Percentiles rank a stretch among this genome's conserved stretches.
phyloP scores from a whole-genome alignment of 2,888 invertebrate species.

The Acanthosepion lycidas region DNA sequence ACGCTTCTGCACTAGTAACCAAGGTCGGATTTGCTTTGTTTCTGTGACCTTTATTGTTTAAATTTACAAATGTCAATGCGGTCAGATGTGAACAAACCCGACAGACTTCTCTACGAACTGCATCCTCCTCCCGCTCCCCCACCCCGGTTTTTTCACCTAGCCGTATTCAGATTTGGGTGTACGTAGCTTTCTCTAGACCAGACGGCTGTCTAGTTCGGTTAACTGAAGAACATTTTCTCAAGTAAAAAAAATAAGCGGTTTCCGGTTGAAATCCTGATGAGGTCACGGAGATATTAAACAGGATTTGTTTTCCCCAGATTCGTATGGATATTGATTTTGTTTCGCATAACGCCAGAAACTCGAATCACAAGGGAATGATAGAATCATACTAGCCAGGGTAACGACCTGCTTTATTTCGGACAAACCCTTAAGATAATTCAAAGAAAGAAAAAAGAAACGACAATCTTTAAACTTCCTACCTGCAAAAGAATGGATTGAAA shows the following conservation, averaged over 20 bases:
- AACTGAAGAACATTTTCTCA: neutral
- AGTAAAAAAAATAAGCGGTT: neutral
- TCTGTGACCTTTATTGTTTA: neutral
- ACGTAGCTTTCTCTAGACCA: too few relatives aligned
- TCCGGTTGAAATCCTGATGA: neutral
- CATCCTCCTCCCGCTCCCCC: neutral
- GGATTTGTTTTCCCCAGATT: too few relatives aligned
- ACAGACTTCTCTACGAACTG: neutral
- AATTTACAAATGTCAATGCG: neutral
- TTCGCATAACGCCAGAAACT: too few relatives aligned
- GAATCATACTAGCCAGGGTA: too few relatives aligned
- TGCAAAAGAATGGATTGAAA: too few relatives aligned
- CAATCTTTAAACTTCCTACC: too few relatives aligned
- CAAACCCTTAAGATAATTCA: too few relatives aligned
- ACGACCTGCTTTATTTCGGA: too few relatives aligned
- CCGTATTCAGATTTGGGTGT: neutral
- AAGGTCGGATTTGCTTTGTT: neutral
- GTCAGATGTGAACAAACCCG: neutral
- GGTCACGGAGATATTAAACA: too few relatives aligned
- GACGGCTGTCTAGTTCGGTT: neutral
- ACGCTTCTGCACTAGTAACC: neutral
- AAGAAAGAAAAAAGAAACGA: too few relatives aligned
- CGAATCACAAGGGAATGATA: too few relatives aligned
- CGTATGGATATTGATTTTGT: too few relatives aligned
- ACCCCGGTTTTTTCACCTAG: neutral